phyloP scores from a whole-genome alignment of 2,797 vertebrate species.

The Hypotaenidia philippensis region DNA sequence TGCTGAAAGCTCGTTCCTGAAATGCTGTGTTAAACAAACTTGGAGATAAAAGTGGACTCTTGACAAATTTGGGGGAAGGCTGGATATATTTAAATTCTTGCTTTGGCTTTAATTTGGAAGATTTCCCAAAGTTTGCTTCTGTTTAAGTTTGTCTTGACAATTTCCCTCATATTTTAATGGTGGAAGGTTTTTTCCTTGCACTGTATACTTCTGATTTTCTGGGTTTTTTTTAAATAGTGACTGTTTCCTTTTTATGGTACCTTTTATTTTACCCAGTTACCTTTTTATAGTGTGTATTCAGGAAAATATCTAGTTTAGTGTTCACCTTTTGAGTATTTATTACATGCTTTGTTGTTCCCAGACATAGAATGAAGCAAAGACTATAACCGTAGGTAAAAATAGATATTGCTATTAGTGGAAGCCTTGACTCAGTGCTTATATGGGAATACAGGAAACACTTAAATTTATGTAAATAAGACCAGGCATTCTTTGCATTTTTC shows the following conservation, averaged over 20 bases:
- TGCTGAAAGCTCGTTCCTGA: neutral
- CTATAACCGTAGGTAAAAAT: neutral
- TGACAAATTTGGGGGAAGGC: neutral
- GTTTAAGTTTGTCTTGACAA: neutral
- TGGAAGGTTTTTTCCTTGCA: neutral
- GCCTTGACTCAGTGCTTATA: neutral
- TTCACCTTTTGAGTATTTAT: neutral
- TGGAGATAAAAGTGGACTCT: neutral
- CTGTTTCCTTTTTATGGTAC: neutral
- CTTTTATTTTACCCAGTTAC: neutral
- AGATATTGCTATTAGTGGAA: neutral
- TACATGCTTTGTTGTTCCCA: neutral
- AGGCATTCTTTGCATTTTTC: constrained; percentile 39
- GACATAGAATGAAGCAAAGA: neutral
- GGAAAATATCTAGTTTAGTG: neutral
- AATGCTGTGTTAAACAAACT: neutral
- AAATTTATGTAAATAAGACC: neutral
- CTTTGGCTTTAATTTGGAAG: neutral
- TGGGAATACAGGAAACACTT: neutral
- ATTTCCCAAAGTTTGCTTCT: neutral
- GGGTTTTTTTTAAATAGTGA: neutral
- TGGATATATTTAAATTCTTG: neutral
- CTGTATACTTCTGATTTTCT: neutral
- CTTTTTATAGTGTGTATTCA: neutral
- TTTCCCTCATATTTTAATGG: neutral